Evolutionary conservation across 1,140 invertebrate genomes (phyloP).

Genomic region (Pararge aegeria): DNA sequence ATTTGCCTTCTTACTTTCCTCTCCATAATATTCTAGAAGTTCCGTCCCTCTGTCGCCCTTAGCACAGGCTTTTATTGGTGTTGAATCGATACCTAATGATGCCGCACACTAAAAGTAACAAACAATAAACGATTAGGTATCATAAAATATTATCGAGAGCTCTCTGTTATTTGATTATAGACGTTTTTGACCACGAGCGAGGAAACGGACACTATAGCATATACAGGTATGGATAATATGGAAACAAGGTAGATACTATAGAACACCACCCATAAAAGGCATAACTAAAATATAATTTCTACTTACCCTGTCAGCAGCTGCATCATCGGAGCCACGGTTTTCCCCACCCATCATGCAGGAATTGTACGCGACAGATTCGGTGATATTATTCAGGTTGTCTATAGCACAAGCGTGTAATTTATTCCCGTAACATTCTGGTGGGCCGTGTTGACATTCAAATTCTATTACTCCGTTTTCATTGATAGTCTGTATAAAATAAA

Average conservation of each 20-base stretch:
- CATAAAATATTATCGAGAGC: no score
- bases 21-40: conserved; percentile 52
- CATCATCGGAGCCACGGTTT: conserved; percentile 42
- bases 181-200: no score
- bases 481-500: conserved; percentile 39
- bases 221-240: no score
- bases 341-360: conserved; percentile 46
- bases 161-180: no score
- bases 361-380: conserved; percentile 44
- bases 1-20: conserved; percentile 43
- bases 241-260: no score
- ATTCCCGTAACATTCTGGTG: conserved; percentile 83
- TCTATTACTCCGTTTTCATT: conserved; percentile 65
- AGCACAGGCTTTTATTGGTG: conserved; percentile 52
- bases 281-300: background rate
- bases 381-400: conserved; percentile 48
- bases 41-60: conserved; percentile 41
- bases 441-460: conserved; percentile 86
- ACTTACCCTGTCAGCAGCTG: conserved; percentile 45
- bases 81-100: conserved; percentile 36
- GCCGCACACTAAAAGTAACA: conserved; percentile 52
- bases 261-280: no score
- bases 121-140: background rate
- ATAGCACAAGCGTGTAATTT: conserved; percentile 83
- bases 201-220: no score